Evolutionary conservation across 2,888 invertebrate genomes (phyloP).

Genomic region (Altica lythri): DNA sequence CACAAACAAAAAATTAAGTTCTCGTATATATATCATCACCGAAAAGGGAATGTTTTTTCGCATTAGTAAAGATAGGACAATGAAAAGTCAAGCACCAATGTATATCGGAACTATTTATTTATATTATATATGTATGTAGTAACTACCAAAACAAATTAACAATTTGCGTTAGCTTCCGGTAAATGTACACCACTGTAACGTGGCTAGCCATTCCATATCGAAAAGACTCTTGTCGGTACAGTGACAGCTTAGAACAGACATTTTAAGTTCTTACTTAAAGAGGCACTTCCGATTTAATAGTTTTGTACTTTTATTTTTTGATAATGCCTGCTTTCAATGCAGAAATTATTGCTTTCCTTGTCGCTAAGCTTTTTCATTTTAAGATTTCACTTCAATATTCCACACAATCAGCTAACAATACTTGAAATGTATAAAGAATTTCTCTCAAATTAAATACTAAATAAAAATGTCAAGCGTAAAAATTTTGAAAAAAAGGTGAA

Average conservation of each 20-base stretch:
- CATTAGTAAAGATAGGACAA: too few species aligned
- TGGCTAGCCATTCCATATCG: constrained; percentile 10
- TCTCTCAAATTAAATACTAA: too few species aligned
- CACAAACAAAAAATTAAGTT: too few species aligned
- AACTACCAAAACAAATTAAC: too few species aligned
- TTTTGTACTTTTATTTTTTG: constrained; percentile 18
- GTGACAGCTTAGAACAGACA: constrained; percentile 5
- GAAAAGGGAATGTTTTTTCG: too few species aligned
- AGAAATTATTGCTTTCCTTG: constrained; percentile 3
- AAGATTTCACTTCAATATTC: constrained; percentile 6
- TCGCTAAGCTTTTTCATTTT: constrained; percentile 5
- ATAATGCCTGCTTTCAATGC: constrained; percentile 18
- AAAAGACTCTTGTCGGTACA: constrained; percentile 13
- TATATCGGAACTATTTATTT: too few species aligned
- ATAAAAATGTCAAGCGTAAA: too few species aligned
- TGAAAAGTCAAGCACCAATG: too few species aligned
- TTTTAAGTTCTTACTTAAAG: constrained; percentile 7
- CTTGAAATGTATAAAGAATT: constrained; percentile 2
- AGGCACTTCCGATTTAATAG: constrained; percentile 15
- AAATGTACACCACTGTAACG: constrained; percentile 8
- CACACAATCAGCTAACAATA: not conserved
- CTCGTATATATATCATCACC: too few species aligned
- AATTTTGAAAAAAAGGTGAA: too few species aligned
- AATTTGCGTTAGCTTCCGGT: too few species aligned
- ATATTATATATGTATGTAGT: too few species aligned